Evolutionary conservation across 1,140 invertebrate genomes (phyloP), one percentile per base, ranked within the genome.

Genomic region (Euborellia annulipes): DNA sequence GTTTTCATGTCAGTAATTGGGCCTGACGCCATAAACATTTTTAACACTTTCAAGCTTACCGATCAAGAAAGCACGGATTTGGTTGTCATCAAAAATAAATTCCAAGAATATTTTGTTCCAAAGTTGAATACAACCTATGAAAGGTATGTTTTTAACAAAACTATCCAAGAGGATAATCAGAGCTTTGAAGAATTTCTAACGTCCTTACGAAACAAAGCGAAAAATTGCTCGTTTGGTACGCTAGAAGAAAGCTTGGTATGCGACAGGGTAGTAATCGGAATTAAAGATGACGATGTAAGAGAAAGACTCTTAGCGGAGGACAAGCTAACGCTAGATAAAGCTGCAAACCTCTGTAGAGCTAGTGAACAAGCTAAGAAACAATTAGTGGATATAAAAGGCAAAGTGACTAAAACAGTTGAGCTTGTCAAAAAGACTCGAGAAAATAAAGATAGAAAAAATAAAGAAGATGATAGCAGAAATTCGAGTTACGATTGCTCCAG

Each of bases 1-100:
- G 19, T 18, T 4, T 38, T 38, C 43, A 44, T 44, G 43, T 6
- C 23, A 27, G 32, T 30, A 39, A 44, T 44, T 6, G 23, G 43
- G 34, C 43, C 43, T 14, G 20, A 44, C 20, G 23, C 4, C 16
- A 18, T 18, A 3, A 38, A 38, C 36, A 38, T 38, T 38, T 38
- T 7, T 18, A 38, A 38, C 36, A 38, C 36, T 7, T 38, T 38
- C 36, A 4, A 3, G 3, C 36, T 38, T 18, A 38, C 3, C 34
- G 19, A 36, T n/a, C 7, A 34, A 39, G 23, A 44, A 27, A n/a
- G 32, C 14, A 36, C 43, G 3, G 11, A 44, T 19, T 7, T 44
- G 2, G 34, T 14, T 11, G 19, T 44, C 22, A 39, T 44, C 1
- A 44, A 44, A 38, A 38, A 4, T 19, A 38, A 38, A 38, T 13